A percentile compares a stretch with the other conserved stretches of the same genome.
These are phyloP conservation scores for Mesorhabditis spiculigera DNA, from an alignment of 2,888 invertebrate species.

Conservation along the genomic window DNA sequence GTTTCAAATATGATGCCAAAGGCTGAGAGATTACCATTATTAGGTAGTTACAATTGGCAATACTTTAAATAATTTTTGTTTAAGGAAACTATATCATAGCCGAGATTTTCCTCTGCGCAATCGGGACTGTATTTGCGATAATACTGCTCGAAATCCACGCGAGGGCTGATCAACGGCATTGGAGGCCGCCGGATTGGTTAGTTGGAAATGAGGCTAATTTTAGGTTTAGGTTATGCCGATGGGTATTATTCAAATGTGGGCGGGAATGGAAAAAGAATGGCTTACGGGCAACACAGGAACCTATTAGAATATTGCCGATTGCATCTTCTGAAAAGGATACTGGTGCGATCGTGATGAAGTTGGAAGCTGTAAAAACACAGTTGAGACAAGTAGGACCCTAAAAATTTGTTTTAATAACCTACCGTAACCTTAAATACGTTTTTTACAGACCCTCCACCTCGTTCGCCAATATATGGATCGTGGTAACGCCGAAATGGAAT, in stretches of 20 bases:
- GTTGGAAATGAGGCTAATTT: background rate
- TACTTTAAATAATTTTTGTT: background rate
- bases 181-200: conserved; percentile 5
- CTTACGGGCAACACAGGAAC: background rate
- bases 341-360: background rate
- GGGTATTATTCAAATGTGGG: background rate
- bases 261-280: background rate
- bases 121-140: background rate
- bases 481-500: background rate
- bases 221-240: background rate
- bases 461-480: conserved; percentile 2
- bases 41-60: conserved; percentile 16
- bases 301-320: background rate
- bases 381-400: background rate
- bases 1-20: conserved; percentile 47
- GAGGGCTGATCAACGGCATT: background rate
- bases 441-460: background rate
- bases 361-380: background rate
- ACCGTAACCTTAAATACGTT: background rate
- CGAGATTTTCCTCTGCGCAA: conserved; percentile 11
- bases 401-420: background rate
- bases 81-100: conserved; percentile 33
- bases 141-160: conserved; percentile 1
- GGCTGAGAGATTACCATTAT: conserved; percentile 33
- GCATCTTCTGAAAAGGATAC: background rate